Evolutionary conservation across 1,140 invertebrate species (phyloP), one percentile per base, ranked within the genome.

Genomic region (Tetragonula clypearis): DNA sequence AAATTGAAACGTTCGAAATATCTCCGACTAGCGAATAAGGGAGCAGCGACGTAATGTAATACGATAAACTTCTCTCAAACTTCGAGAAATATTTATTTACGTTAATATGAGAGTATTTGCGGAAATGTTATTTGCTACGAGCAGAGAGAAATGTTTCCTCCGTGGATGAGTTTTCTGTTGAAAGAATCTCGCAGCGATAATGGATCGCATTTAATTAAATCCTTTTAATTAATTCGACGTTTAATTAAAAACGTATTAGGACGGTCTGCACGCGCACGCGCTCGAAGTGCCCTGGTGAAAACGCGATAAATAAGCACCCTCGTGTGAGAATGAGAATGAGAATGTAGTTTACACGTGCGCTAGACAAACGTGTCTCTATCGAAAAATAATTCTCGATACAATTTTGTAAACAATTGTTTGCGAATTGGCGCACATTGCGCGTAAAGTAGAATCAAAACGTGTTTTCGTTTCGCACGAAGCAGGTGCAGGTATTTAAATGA

Each of bases 191-290:
- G 60, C 62, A 26, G 55, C 76, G 65, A 60, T 49, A 35, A 35
- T 60, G 72, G 77, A 30, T 66, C n/a, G 66, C 53, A 56, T 86
- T 87, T 90, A 86, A 90, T 89, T 90, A 87, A 85, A 88, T 84
- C 58, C 73, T 86, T 86, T 87, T 89, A 86, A 90, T 91, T 89
- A 91, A 88, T 89, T 84, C 79, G 87, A 53, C 73, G 66, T 86
- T 90, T 90, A 91, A 90, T 91, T 90, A 89, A 89, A 90, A 89
- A 91, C 79, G 83, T 68, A 79, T 82, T 41, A 49, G 12, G 35
- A 71, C 30, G 58, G 73, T 60, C 65, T 60, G 66, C 35, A 35
- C 81, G 55, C 66, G 84, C 60, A 62, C 49, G 73, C 21, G 30
- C 55, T 53, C 72, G 71, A 66, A 56, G 55, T 23, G 71, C 49